Percentiles rank a stretch among this genome's conserved stretches.
Conservation (phyloP, 2,888 invertebrate species). For the Patella caerulea region DNA sequence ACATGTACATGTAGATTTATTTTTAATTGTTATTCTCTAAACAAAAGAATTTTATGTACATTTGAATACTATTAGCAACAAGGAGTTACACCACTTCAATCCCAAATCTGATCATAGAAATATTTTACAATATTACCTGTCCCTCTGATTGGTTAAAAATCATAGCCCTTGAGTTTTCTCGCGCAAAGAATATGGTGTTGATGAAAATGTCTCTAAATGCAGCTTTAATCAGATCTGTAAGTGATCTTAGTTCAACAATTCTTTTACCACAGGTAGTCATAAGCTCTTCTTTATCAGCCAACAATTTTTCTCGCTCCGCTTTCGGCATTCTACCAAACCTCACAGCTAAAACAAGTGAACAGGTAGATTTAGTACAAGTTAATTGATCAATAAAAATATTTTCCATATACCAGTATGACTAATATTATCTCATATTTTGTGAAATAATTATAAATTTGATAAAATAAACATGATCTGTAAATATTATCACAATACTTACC, state of each 20-base stretch:
- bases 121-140: too few relatives aligned
- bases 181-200: constrained; percentile 37
- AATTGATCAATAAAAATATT: background rate
- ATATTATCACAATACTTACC: constrained; percentile 41
- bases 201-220: constrained; percentile 49
- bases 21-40: too few relatives aligned
- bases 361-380: too few relatives aligned
- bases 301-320: constrained; percentile 60
- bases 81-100: too few relatives aligned
- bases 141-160: too few relatives aligned
- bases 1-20: too few relatives aligned
- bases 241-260: constrained; percentile 58
- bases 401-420: background rate
- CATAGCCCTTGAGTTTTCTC: background rate
- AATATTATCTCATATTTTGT: background rate
- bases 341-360: constrained; percentile 48
- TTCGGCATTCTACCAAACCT: constrained; percentile 66
- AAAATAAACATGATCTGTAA: too few relatives aligned
- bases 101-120: too few relatives aligned
- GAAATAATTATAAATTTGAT: too few relatives aligned
- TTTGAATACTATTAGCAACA: too few relatives aligned
- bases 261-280: constrained; percentile 45
- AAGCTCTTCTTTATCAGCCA: constrained; percentile 63
- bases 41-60: too few relatives aligned
- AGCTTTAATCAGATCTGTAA: constrained; percentile 59